Evolutionary conservation across 1,140 invertebrate species (phyloP), one percentile per base, ranked within the genome.

Genomic region (Lordiphosa stackelbergi): DNA sequence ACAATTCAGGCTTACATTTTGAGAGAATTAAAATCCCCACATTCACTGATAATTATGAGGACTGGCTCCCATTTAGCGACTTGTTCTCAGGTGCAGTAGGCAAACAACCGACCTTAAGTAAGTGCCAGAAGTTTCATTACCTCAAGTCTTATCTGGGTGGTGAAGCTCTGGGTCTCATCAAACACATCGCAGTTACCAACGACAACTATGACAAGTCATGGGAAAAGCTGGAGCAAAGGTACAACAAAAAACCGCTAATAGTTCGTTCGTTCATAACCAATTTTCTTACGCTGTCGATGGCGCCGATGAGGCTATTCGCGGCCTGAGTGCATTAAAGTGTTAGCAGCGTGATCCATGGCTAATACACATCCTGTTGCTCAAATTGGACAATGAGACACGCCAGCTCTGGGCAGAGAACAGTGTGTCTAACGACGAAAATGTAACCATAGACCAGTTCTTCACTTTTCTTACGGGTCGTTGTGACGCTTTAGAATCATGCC

Each of bases 121-220:
- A 19, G 3, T 19, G 19, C 19, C 19, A 2, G 19, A 19, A 19
- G 19, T 19, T 19, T 19, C 19, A 19, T 4, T 19, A 19, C 19
- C 3, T 19, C 0, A 19, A 19, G 19, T 19, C 19, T 19, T 19
- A 19, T 19, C 19, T 19, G 19, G 19, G 3, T 19, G 19, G 19
- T 19, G 28, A 40, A 0, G 38, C 13, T 8, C 5, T 40, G 38
- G 16, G 16, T 7, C 38, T 40, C 6, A 8, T 40, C 0, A 40
- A 40, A 16, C 38, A 40, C 38, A 40, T 40, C 12, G 5, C 38
- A 5, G 38, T 40, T 40, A 40, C 38, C 12, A 40, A 40, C 11
- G 13, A 16, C 16, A 40, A 40, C 8, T 40, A 40, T 40, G 38
- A 16, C 2, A 40, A 40, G 8, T 13, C 38, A 7, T 40, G 12